phyloP scores from a whole-genome alignment of 2,888 invertebrate species.

The Drosophila mulleri region DNA sequence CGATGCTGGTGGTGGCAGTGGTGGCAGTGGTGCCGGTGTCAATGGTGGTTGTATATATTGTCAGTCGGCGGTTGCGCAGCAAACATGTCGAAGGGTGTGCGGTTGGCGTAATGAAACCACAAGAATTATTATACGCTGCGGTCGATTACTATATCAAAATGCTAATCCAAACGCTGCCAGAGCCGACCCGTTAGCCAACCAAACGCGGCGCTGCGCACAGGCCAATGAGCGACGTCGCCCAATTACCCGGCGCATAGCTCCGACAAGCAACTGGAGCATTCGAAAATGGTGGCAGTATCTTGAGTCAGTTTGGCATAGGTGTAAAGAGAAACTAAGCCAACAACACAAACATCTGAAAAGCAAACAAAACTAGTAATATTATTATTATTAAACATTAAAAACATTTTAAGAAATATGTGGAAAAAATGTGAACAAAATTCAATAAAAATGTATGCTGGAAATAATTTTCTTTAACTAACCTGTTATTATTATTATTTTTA shows the following conservation, averaged over 20 bases:
- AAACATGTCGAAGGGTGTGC: conserved; percentile 66
- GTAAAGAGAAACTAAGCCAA: neutral
- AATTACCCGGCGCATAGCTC: conserved; percentile 1
- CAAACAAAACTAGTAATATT: neutral
- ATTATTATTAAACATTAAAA: no score
- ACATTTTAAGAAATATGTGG: neutral
- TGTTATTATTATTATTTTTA: no score
- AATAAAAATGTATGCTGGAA: no score
- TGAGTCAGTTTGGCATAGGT: neutral
- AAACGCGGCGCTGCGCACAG: conserved; percentile 49
- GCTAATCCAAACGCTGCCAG: conserved; percentile 57
- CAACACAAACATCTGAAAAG: neutral
- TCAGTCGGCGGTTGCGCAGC: conserved; percentile 66
- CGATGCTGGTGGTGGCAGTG: neutral
- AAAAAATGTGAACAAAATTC: neutral
- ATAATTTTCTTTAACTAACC: no score
- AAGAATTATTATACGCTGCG: conserved; percentile 82
- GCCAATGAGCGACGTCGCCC: conserved; percentile 57
- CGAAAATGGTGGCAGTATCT: conserved; percentile 38
- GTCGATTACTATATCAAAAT: conserved; percentile 78
- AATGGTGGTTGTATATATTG: conserved; percentile 47
- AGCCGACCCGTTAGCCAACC: conserved; percentile 51
- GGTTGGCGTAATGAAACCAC: conserved; percentile 82
- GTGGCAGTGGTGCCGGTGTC: conserved; percentile 19
- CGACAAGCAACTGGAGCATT: neutral